Percentiles rank a stretch among this genome's conserved stretches.
Evolutionary conservation across 2,888 invertebrate species (phyloP).

Genomic region (Seira musarum): DNA sequence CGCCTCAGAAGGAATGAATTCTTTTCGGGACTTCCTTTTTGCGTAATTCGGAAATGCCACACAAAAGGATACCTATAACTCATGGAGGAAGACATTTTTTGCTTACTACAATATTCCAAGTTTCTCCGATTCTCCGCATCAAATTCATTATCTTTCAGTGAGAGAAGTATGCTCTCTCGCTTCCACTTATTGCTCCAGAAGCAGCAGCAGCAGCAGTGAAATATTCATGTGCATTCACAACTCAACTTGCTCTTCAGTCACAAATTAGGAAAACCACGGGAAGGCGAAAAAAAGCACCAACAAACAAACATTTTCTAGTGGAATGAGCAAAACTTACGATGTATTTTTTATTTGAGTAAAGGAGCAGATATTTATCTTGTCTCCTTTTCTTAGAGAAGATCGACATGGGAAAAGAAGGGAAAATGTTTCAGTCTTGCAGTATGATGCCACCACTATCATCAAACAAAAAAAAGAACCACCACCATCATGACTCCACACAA

Average conservation of each 20-base stretch:
- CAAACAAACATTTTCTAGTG: too few species aligned
- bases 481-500: slow-evolving; percentile 11
- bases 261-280: too few species aligned
- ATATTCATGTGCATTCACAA: slow-evolving; percentile 1
- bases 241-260: too few species aligned
- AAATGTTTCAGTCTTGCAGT: slow-evolving; percentile 30
- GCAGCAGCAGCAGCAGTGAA: too few species aligned
- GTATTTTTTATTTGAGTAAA: not conserved
- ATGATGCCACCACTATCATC: slow-evolving; percentile 11
- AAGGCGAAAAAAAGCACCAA: too few species aligned
- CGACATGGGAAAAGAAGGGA: slow-evolving; percentile 55
- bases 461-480: not conserved
- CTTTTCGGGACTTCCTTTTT: not conserved
- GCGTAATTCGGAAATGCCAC: not conserved
- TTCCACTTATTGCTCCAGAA: not conserved
- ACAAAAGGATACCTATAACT: too few species aligned
- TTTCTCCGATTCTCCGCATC: slow-evolving; percentile 46
- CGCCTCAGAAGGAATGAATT: too few species aligned
- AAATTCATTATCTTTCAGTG: slow-evolving; percentile 58
- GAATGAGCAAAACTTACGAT: too few species aligned
- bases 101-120: slow-evolving; percentile 9
- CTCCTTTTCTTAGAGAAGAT: slow-evolving; percentile 26
- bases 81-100: slow-evolving; percentile 40
- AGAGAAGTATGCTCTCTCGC: slow-evolving; percentile 4
- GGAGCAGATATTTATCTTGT: slow-evolving; percentile 57